Conservation (phyloP, 1,140 invertebrate genomes). For the Rhagoletis zephyria region DNA sequence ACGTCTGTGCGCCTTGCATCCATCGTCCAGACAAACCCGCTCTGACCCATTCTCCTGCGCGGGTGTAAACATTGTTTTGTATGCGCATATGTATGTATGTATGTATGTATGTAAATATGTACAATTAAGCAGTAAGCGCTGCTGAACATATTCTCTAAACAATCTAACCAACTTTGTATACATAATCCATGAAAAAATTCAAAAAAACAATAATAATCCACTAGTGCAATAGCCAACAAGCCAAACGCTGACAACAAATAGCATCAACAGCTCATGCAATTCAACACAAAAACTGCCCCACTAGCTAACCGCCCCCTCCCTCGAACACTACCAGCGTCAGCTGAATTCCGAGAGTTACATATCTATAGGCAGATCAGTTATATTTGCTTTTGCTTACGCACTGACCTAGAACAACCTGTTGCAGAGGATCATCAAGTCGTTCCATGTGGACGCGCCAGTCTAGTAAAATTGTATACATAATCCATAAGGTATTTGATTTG, state of each 20-base stretch:
- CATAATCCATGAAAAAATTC: neutral
- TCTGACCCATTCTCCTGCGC: neutral
- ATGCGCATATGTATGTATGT: neutral
- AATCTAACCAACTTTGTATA: conserved; percentile 58
- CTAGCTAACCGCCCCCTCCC: neutral
- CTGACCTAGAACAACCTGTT: conserved; percentile 70
- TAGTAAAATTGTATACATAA: conserved; percentile 9
- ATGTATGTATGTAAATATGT: neutral
- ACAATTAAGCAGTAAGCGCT: conserved; percentile 65
- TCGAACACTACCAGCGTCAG: conserved; percentile 55
- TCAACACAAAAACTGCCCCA: neutral
- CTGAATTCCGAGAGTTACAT: neutral
- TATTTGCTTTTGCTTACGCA: conserved; percentile 69
- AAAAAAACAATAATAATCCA: conserved; percentile 10
- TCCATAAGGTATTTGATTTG: conserved; percentile 42
- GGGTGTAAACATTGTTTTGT: neutral
- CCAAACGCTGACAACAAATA: neutral
- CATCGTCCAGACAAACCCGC: neutral
- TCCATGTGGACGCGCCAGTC: neutral
- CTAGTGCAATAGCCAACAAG: conserved; percentile 40
- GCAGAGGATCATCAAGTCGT: conserved; percentile 22
- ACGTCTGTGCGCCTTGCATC: neutral
- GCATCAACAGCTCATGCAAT: neutral
- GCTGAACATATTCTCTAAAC: conserved; percentile 64
- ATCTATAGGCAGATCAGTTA: conserved; percentile 35